Evolutionary conservation across 2,797 vertebrate genomes (phyloP), one percentile per base, ranked within the genome.

Genomic region (Myotis myotis): DNA sequence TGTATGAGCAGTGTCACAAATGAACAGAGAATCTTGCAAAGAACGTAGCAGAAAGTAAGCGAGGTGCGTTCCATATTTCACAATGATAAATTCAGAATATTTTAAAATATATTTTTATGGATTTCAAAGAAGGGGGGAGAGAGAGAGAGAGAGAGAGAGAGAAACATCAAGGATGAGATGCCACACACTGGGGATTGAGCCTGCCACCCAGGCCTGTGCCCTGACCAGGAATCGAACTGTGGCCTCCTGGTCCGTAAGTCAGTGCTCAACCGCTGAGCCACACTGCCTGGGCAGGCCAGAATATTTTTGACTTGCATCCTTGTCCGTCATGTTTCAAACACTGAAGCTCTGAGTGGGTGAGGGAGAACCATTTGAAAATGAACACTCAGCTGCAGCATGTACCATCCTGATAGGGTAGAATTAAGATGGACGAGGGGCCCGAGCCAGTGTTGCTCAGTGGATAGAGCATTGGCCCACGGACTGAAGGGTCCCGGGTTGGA

Each of bases 301-400:
- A 51, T 51, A 5, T 51, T 22, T 87, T 86, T 79, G 55, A 90
- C 7, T 64, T 92, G n/a, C 25, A 12, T 64, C 83, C 23, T 86
- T 70, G 12, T 25, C 13, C 38, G 51, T 76, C 94, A 1, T 84
- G 30, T 85, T 95, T 93, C 92, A 91, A 93, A 96, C 36, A 90
- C 22, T 1, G 36, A 60, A 72, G 47, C 6, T 23, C 22, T 62
- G 5, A 83, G 13, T 80, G 28, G 91, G 82, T 44, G 57, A 85
- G 51, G 82, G 30, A 85, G 30, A 33, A 64, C 17, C 36, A 78
- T 62, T 87, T 62, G 49, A 28, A 68, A 93, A 86, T 49, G 38
- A 87, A n/a, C 9, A 55, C 44, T 1, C 44, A 44, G 47, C 44
- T 12, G 47, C 28, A 87, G 9, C 2, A 17, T 16, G 19, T 68